Conservation (phyloP, 1,140 invertebrate species). For the Drosophila oshimai region DNA sequence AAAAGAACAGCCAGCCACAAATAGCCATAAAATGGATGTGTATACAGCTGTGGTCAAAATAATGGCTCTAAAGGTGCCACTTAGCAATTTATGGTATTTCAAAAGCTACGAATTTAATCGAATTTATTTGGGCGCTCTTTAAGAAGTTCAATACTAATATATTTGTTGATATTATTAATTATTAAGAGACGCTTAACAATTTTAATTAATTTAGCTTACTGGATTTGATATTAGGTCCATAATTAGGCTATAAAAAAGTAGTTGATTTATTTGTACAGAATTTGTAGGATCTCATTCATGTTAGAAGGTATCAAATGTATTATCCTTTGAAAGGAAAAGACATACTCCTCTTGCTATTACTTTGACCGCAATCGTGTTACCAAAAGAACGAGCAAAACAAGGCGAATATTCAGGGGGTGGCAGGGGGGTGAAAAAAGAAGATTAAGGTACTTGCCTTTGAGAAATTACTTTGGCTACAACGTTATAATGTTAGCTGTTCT, state of each 20-base stretch:
- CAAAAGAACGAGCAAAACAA: not conserved
- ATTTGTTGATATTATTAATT: too few species aligned
- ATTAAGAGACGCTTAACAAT: too few species aligned
- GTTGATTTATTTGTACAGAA: too few species aligned
- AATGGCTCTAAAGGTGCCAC: not conserved
- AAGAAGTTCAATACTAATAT: too few species aligned
- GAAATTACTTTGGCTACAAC: slow-evolving; percentile 67
- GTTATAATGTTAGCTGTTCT: slow-evolving; percentile 33
- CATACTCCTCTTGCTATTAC: too few species aligned
- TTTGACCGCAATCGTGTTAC: not conserved
- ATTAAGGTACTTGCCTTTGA: slow-evolving; percentile 38
- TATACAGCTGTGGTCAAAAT: slow-evolving; percentile 7
- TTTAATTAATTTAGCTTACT: too few species aligned
- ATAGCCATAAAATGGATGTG: slow-evolving; percentile 66
- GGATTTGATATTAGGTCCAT: too few species aligned
- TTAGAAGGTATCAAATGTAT: too few species aligned
- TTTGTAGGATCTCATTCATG: too few species aligned
- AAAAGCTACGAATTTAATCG: not conserved
- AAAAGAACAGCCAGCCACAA: slow-evolving; percentile 48
- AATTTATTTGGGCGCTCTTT: not conserved
- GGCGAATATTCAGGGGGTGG: not conserved
- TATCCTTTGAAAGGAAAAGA: not conserved
- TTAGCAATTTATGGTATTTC: not conserved
- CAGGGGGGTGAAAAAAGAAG: not conserved
- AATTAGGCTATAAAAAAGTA: too few species aligned